phyloP scores from a whole-genome alignment of 2,113 vertebrate species.

The Hydrolagus affinis region DNA sequence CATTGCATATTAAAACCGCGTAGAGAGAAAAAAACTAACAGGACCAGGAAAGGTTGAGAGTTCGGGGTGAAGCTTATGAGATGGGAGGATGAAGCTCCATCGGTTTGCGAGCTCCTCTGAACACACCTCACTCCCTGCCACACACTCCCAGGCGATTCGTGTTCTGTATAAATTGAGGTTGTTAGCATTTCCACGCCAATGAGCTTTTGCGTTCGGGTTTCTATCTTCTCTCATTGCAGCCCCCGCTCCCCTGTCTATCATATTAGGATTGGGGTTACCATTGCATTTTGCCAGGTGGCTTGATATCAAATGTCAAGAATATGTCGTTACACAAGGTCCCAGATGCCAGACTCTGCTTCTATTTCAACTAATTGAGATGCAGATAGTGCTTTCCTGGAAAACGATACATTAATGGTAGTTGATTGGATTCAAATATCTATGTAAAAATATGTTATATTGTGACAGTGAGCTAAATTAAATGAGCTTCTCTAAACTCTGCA shows the following conservation, averaged over 20 bases:
- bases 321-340: background rate
- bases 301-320: background rate
- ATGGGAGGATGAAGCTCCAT: background rate
- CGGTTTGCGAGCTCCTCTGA: background rate
- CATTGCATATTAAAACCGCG: background rate
- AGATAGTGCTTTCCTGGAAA: conserved; percentile 1
- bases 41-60: background rate
- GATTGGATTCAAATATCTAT: background rate
- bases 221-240: background rate
- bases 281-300: background rate
- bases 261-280: background rate
- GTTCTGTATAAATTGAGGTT: background rate
- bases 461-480: background rate
- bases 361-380: conserved; percentile 5
- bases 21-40: background rate
- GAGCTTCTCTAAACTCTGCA: background rate
- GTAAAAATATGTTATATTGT: background rate
- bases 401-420: background rate
- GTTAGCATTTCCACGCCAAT: background rate
- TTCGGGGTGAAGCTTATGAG: background rate
- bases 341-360: background rate
- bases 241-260: background rate
- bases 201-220: background rate
- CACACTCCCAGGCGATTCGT: background rate
- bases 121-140: background rate